Percentiles rank a stretch among this genome's conserved stretches.
Conservation (phyloP, 2,888 invertebrate species). For the Ochropleura leucogaster region DNA sequence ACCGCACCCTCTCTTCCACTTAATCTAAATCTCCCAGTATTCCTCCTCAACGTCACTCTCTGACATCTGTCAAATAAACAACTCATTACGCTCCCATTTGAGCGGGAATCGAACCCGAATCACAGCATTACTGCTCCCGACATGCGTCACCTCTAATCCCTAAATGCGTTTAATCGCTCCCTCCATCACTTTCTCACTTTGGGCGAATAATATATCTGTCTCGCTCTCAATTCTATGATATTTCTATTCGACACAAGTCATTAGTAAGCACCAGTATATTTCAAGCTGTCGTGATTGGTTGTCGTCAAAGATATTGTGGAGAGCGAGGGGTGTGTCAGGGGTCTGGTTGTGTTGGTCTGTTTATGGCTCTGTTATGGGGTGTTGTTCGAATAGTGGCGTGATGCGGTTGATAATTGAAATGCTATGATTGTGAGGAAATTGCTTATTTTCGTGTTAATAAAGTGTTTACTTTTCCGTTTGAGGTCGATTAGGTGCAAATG, state of each 20-base stretch:
- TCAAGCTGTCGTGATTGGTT: slow-evolving; percentile 50
- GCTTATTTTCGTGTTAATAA: slow-evolving; percentile 64
- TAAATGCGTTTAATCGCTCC: slow-evolving; percentile 72
- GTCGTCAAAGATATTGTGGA: slow-evolving; percentile 45
- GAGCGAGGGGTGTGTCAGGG: slow-evolving; percentile 50
- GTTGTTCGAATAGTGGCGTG: slow-evolving; percentile 47
- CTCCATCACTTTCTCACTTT: slow-evolving; percentile 63
- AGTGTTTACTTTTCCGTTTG: slow-evolving; percentile 50
- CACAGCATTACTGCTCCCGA: slow-evolving; percentile 76
- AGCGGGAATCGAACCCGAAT: slow-evolving; percentile 73
- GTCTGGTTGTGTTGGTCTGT: slow-evolving; percentile 36
- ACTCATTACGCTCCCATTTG: slow-evolving; percentile 78
- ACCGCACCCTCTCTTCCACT: slow-evolving; percentile 3
- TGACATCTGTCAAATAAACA: slow-evolving; percentile 86
- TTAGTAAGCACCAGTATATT: slow-evolving; percentile 60
- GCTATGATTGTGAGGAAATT: slow-evolving; percentile 64
- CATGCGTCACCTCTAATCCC: slow-evolving; percentile 79
- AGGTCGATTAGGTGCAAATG: slow-evolving; percentile 37
- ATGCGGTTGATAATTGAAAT: slow-evolving; percentile 65
- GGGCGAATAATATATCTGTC: slow-evolving; percentile 62
- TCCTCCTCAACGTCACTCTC: slow-evolving; percentile 65
- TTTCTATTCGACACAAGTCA: slow-evolving; percentile 73
- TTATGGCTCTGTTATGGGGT: slow-evolving; percentile 55
- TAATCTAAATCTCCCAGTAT: slow-evolving; percentile 18
- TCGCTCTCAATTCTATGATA: slow-evolving; percentile 75